A percentile compares a stretch with the other conserved stretches of the same genome.
phyloP scores from a whole-genome alignment of 2,113 vertebrate species.

The Pterocles burchelli region DNA sequence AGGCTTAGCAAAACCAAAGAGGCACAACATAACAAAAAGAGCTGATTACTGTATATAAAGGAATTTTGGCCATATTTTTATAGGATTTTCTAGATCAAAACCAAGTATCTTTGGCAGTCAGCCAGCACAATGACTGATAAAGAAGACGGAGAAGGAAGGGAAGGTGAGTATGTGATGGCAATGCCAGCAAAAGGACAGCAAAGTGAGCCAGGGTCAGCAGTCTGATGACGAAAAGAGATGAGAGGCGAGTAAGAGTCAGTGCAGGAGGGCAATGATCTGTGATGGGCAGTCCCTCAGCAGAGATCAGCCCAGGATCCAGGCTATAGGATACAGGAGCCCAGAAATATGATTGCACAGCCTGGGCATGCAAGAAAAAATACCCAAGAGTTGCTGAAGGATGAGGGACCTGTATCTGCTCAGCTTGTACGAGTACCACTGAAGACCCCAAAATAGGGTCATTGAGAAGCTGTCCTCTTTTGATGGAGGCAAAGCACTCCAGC shows the following conservation, averaged over 20 bases:
- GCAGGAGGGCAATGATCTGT: not conserved
- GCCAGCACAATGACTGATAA: not conserved
- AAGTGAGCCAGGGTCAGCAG: not conserved
- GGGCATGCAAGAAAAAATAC: not conserved
- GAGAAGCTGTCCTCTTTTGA: not conserved
- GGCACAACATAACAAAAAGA: not conserved
- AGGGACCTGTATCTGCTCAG: not conserved
- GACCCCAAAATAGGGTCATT: not conserved
- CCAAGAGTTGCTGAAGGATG: not conserved
- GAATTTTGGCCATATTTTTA: not conserved
- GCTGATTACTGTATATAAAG: not conserved
- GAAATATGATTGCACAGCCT: not conserved
- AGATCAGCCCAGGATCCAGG: not conserved
- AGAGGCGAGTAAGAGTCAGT: not conserved
- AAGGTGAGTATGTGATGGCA: not conserved
- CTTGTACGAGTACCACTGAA: not conserved
- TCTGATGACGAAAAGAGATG: not conserved
- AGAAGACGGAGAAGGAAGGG: not conserved
- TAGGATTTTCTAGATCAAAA: not conserved
- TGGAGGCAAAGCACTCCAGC: not conserved
- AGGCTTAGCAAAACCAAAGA: not conserved
- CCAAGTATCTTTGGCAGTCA: not conserved
- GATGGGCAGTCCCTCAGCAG: not conserved
- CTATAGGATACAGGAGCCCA: not conserved
- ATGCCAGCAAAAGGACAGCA: not conserved